Percentiles rank a stretch among this genome's conserved stretches.
These are phyloP conservation scores for Ellobius talpinus DNA, from an alignment of 2,113 vertebrate genomes.

Conservation along the genomic window DNA sequence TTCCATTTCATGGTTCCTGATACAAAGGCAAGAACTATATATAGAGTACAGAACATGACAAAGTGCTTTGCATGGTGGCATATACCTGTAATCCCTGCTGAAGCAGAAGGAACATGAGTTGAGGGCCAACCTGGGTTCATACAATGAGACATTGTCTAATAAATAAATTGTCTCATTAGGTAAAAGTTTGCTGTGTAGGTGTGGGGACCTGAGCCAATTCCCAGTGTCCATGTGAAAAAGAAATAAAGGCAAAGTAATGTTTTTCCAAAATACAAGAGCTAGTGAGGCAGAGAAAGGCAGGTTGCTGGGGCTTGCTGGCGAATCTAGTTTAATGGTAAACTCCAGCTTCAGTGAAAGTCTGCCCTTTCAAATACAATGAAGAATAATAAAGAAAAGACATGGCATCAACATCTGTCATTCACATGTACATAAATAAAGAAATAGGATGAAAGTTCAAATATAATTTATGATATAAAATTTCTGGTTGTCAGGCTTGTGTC, in stretches of 20 bases:
- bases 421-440: not conserved
- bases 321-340: not conserved
- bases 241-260: not conserved
- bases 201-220: not conserved
- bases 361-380: not conserved
- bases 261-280: not conserved
- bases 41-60: not conserved
- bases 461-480: not conserved
- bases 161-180: not conserved
- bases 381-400: not conserved
- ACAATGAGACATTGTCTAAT: not conserved
- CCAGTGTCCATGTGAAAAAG: not conserved
- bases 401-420: not conserved
- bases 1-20: not conserved
- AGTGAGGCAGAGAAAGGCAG: too few relatives aligned
- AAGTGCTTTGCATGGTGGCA: not conserved
- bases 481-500: not conserved
- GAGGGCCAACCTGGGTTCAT: not conserved
- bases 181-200: not conserved
- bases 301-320: fast-evolving
- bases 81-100: not conserved
- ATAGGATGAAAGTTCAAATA: not conserved
- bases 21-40: not conserved
- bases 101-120: not conserved
- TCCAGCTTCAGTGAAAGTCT: not conserved